phyloP scores from a whole-genome alignment of 2,797 vertebrate species.

The Protonibea diacanthus region DNA sequence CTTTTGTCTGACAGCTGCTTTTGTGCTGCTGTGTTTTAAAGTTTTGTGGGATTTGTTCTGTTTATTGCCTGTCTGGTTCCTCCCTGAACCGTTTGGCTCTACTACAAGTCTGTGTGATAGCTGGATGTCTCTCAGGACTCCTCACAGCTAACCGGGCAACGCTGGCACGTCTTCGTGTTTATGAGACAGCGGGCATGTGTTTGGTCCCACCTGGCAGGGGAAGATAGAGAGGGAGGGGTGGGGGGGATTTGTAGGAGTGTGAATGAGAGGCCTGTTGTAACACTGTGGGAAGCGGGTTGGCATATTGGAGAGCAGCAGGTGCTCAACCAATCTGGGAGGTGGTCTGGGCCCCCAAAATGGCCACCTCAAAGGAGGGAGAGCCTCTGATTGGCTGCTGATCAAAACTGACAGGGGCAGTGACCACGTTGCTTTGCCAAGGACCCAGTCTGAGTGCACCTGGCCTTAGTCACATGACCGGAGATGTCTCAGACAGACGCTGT shows the following conservation, averaged over 20 bases:
- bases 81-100: constrained; percentile 58
- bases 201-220: constrained; percentile 82
- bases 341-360: constrained; percentile 66
- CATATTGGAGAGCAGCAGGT: constrained; percentile 87
- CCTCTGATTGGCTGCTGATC: constrained; percentile 77
- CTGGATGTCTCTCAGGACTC: constrained; percentile 70
- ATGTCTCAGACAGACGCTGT: constrained; percentile 75
- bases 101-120: constrained; percentile 47
- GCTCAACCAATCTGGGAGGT: constrained; percentile 77
- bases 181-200: constrained; percentile 84
- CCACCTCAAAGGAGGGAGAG: constrained; percentile 54
- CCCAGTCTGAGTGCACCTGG: constrained; percentile 81
- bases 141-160: constrained; percentile 63
- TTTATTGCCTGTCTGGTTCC: constrained; percentile 49
- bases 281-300: constrained; percentile 77
- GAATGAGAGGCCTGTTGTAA: constrained; percentile 83
- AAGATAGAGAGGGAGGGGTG: constrained; percentile 44
- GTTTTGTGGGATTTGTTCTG: constrained; percentile 57
- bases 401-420: constrained; percentile 71
- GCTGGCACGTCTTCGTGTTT: constrained; percentile 74
- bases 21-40: constrained; percentile 39
- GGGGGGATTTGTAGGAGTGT: constrained; percentile 56
- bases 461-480: constrained; percentile 79
- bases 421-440: constrained; percentile 72
- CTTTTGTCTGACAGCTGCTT: constrained; percentile 38